Evolutionary conservation across 1,140 invertebrate species (phyloP).

Genomic region (Drosophila nikananu): DNA sequence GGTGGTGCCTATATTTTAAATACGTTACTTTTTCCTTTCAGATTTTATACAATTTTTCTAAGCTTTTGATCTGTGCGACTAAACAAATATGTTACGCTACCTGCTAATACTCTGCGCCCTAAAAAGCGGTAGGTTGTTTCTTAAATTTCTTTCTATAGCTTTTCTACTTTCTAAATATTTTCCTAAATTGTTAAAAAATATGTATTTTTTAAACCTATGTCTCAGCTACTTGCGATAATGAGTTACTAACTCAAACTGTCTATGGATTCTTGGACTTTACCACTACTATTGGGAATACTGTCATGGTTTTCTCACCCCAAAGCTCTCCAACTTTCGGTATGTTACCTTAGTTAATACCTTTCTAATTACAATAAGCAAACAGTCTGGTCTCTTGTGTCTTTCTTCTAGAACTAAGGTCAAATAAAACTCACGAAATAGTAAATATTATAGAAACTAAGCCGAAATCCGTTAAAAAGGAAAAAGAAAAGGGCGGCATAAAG

Average conservation of each 20-base stretch:
- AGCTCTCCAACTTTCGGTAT: conserved; percentile 77
- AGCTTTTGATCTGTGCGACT: conserved; percentile 36
- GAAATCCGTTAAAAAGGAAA: conserved; percentile 34
- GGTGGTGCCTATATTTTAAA: too few species aligned
- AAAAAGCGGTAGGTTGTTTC: conserved; percentile 39
- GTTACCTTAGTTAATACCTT: neutral
- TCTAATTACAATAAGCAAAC: neutral
- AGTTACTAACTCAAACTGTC: conserved; percentile 80
- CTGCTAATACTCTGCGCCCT: conserved; percentile 45
- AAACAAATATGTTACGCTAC: conserved; percentile 46
- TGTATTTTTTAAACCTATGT: neutral
- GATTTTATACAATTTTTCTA: conserved; percentile 31
- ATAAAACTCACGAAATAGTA: conserved; percentile 39
- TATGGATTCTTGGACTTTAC: conserved; percentile 96
- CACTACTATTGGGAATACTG: conserved; percentile 95
- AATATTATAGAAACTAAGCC: conserved; percentile 76
- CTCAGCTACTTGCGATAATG: conserved; percentile 48
- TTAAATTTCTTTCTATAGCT: neutral
- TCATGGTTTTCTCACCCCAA: conserved; percentile 93
- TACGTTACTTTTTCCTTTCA: conserved; percentile 4
- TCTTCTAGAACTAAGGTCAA: conserved; percentile 43
- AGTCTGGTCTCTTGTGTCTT: neutral
- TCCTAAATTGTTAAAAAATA: neutral
- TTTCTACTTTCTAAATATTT: neutral
- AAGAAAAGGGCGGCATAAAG: conserved; percentile 58